Evolutionary conservation across 2,113 vertebrate species (phyloP), one percentile per base, ranked within the genome.

Genomic region (Petrocephalus microphthalmus): DNA sequence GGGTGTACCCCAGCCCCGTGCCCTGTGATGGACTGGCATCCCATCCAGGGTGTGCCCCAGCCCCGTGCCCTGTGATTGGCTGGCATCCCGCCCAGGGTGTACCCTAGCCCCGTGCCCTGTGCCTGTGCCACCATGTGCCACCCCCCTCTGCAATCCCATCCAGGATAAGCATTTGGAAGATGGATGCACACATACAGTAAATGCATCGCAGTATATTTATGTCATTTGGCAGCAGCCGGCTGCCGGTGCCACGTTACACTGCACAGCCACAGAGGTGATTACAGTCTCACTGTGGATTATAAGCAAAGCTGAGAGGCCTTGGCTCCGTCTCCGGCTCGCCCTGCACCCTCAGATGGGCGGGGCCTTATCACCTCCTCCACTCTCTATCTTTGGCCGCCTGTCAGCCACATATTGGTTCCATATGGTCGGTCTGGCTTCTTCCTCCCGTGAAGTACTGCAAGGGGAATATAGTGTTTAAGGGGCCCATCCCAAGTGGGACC

Each of bases 391-490:
- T 78, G 71, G 71, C 33, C 10, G 60, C 25, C n/a, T 4, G 60
- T 67, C 60, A 67, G 60, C 22, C 83, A 29, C 64, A n/a, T 29
- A 29, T 78, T 37, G 47, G 17, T 51, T 83, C 87, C 87, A 87
- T 87, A 60, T 78, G 78, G 87, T 78, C 8, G 10, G 52, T 81
- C 88, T 88, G 83, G 82, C 53, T 37, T 13, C 19, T 57, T 49
- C 42, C 22, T 52, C 20, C 60, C 11, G 25, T 29, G 60, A 67
- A 67, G 25, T 67, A 67, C 60, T 29, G 60, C 60, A 7, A 29
- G 25, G 25, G 60, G 60, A 67, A 67, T 67, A 67, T 67, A 13
- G n/a, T 29, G 60, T n/a, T 67, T 67, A 67, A 67, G 60, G n/a
- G 25, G n/a, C 25, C 3, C 11, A 11, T 29, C 60, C 60, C 60